Evolutionary conservation across 2,888 invertebrate species (phyloP).

Genomic region (Atrina japonica): DNA sequence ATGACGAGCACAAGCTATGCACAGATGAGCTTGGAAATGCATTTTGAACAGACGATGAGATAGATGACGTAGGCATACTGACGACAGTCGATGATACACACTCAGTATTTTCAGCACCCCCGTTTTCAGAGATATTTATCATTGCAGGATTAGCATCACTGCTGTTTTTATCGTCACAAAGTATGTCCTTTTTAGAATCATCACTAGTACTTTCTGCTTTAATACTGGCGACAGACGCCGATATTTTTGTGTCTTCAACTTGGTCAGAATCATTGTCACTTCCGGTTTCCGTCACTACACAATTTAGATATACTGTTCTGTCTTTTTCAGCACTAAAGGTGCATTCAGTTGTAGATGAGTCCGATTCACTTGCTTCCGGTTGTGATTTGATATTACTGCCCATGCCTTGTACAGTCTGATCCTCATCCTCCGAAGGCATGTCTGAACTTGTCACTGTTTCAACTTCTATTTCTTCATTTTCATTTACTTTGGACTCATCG

Average conservation of each 20-base stretch:
- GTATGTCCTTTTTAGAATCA: not conserved
- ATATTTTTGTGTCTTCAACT: no score
- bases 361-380: not conserved
- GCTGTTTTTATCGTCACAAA: no score
- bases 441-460: constrained; percentile 40
- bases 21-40: constrained; percentile 31
- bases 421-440: constrained; percentile 2
- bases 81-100: not conserved
- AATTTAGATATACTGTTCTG: not conserved
- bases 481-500: constrained; percentile 48
- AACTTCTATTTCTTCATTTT: constrained; percentile 49
- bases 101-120: not conserved
- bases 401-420: constrained; percentile 6
- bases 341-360: not conserved
- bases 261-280: not conserved
- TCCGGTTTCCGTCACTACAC: not conserved
- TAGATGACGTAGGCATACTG: constrained; percentile 4
- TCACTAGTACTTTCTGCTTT: not conserved
- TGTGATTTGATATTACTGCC: not conserved
- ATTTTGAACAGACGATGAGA: constrained; percentile 6
- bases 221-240: no score
- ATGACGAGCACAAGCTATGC: constrained; percentile 45
- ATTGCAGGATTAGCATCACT: no score
- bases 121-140: not conserved
- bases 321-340: no score